A percentile compares a stretch with the other conserved stretches of the same genome.
phyloP scores from a whole-genome alignment of 2,888 invertebrate genomes.

The Monopis laevigella region DNA sequence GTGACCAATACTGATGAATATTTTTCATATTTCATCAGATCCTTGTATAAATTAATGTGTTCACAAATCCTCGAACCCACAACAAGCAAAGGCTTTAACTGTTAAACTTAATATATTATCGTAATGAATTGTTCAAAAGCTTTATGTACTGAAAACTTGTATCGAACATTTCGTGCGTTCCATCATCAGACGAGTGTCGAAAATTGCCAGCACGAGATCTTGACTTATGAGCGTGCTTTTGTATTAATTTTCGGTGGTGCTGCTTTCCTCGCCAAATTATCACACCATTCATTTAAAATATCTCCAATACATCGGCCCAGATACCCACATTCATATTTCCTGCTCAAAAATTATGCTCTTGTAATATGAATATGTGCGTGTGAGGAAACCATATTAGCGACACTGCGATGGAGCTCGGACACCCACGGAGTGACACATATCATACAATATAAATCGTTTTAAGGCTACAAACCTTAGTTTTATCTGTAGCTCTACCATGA shows the following conservation, averaged over 20 bases:
- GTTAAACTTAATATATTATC: slow-evolving; percentile 13
- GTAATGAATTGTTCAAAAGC: slow-evolving; percentile 12
- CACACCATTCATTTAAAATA: slow-evolving; percentile 9
- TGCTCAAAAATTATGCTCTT: not conserved
- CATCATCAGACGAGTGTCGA: slow-evolving; percentile 7
- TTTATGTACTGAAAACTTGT: slow-evolving; percentile 10
- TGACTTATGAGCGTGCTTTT: slow-evolving; percentile 8
- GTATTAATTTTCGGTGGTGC: slow-evolving; percentile 7
- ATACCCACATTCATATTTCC: slow-evolving; percentile 10
- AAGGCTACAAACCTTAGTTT: slow-evolving; percentile 10
- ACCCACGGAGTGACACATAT: slow-evolving; percentile 17
- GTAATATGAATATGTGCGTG: slow-evolving; percentile 7
- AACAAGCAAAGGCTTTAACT: slow-evolving; percentile 8
- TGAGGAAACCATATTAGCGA: not conserved
- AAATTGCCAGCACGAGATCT: slow-evolving; percentile 7
- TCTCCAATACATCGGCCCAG: slow-evolving; percentile 13
- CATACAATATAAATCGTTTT: slow-evolving; percentile 4
- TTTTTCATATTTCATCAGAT: slow-evolving; percentile 3
- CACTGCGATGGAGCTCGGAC: not conserved
- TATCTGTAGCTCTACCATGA: too few relatives aligned
- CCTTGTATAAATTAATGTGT: slow-evolving; percentile 8
- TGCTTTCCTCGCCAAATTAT: slow-evolving; percentile 15
- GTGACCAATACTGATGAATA: too few relatives aligned
- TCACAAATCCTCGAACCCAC: slow-evolving; percentile 7
- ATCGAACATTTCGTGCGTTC: slow-evolving; percentile 2